phyloP scores from a whole-genome alignment of 2,113 vertebrate genomes.

The Sinocyclocheilus anshuiensis region DNA sequence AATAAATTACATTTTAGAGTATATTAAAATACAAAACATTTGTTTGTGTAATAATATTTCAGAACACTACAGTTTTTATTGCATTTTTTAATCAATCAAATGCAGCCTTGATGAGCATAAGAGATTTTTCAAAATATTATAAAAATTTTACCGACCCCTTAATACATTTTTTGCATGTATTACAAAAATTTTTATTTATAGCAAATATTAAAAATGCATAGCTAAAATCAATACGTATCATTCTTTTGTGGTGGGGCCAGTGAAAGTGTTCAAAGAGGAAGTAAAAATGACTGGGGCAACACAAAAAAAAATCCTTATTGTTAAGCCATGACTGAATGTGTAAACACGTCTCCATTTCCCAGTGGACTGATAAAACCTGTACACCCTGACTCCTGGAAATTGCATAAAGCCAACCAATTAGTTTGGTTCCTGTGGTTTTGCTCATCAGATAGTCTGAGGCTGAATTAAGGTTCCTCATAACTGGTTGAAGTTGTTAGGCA shows the following conservation, averaged over 20 bases:
- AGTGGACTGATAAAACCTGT: neutral
- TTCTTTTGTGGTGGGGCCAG: neutral
- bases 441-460: neutral
- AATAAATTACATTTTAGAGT: no score
- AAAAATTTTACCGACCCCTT: no score
- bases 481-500: neutral
- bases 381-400: neutral
- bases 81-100: no score
- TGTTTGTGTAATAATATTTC: no score
- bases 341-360: neutral
- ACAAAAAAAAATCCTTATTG: neutral
- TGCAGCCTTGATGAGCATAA: no score
- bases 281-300: neutral
- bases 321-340: neutral
- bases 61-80: no score
- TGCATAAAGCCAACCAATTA: neutral
- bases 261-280: neutral
- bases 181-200: no score
- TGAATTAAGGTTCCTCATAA: neutral
- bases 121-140: no score
- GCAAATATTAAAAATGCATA: neutral
- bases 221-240: neutral
- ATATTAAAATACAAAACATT: no score
- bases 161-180: no score
- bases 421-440: neutral